Conservation (phyloP, 2,888 invertebrate species). For the Cylindroiulus punctatus region DNA sequence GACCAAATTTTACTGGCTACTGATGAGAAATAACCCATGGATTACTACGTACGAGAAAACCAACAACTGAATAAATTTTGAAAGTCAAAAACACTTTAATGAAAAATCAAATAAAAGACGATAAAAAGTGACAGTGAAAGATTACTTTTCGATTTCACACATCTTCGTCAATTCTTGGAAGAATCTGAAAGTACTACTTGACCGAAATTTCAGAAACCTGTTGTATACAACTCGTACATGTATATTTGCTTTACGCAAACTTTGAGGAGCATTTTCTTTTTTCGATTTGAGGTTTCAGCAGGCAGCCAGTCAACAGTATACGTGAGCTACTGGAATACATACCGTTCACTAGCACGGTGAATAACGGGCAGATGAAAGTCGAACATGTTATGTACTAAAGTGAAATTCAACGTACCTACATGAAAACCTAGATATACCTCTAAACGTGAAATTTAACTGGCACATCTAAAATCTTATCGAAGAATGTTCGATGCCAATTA, state of each 20-base stretch:
- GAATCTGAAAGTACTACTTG: slow-evolving; percentile 10
- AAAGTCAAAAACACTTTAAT: slow-evolving; percentile 27
- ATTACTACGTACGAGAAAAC: neutral
- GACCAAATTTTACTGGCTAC: neutral
- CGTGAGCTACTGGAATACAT: neutral
- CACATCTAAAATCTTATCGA: neutral
- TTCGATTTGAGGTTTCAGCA: neutral
- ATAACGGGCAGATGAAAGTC: neutral
- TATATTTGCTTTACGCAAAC: neutral
- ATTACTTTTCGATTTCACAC: slow-evolving; percentile 30
- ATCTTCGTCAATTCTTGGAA: neutral
- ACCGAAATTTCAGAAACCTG: slow-evolving; percentile 7
- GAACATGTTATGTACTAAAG: neutral
- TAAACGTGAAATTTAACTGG: neutral
- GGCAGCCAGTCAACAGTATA: neutral
- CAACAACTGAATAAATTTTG: neutral
- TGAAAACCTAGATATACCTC: neutral
- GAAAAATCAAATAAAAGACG: slow-evolving; percentile 9
- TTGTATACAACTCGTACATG: neutral
- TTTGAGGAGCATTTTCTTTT: neutral
- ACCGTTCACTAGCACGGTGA: neutral
- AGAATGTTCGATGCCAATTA: neutral
- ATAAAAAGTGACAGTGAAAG: slow-evolving; percentile 35
- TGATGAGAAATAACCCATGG: neutral
- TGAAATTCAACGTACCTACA: neutral